These are phyloP conservation scores for Vulpes ferrilata DNA, from an alignment of 2,113 vertebrate species.

Conservation along the genomic window DNA sequence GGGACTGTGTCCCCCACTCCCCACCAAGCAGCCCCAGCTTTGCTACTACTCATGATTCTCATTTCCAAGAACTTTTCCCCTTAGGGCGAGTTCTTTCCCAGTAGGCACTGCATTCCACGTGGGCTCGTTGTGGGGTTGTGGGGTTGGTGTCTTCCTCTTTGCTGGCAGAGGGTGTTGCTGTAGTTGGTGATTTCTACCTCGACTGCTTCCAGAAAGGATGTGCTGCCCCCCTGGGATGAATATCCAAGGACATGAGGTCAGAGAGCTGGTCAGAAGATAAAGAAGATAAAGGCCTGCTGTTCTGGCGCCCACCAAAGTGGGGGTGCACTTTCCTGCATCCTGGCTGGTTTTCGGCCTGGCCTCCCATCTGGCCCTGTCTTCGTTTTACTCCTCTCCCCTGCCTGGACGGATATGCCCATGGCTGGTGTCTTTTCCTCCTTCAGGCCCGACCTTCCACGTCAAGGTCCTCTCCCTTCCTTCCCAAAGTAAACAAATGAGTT, in stretches of 20 bases:
- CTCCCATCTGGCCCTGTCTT: too few species aligned
- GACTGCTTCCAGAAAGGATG: neutral
- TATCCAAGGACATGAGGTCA: neutral
- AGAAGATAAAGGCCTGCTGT: neutral
- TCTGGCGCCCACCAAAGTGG: neutral
- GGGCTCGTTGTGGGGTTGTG: neutral
- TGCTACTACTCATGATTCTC: neutral
- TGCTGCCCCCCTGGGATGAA: neutral
- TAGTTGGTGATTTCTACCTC: neutral
- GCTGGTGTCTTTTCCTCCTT: neutral
- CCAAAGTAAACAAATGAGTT: neutral
- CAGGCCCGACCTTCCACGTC: neutral
- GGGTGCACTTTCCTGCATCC: neutral
- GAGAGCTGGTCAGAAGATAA: neutral
- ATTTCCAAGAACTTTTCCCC: neutral
- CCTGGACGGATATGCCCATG: neutral
- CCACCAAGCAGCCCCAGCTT: rapidly evolving
- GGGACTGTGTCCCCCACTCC: neutral
- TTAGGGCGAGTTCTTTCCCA: too few species aligned
- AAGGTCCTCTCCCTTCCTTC: neutral
- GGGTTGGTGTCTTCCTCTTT: neutral
- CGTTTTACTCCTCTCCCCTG: neutral
- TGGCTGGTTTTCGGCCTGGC: neutral
- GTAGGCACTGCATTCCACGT: neutral
- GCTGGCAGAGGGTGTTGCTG: neutral